Evolutionary conservation across 2,113 vertebrate genomes (phyloP), one percentile per base, ranked within the genome.

Genomic region (Hippocampus mohnikei): DNA sequence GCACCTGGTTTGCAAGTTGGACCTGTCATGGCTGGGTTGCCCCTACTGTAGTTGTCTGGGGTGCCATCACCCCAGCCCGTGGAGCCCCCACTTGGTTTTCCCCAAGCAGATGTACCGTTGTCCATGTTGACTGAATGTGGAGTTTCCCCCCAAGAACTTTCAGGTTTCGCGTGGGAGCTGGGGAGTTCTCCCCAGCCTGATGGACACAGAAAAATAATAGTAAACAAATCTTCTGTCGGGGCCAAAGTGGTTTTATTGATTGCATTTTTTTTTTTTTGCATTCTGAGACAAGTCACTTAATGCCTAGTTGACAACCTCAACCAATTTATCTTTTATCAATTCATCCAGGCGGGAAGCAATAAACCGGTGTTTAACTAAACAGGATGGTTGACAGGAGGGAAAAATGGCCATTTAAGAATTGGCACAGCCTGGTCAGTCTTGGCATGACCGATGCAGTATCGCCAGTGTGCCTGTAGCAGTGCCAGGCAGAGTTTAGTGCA

Each of bases 1-100:
- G 65, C 82, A 98, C 96, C 95, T 94, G 95, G 94, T 93, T 98
- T 98, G 93, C 95, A 96, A 89, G 96, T 91, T 90, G 94, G 91
- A 83, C 95, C 88, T 87, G 93, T 89, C 88, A 95, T 88, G 41
- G 95, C 89, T 69, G 88, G 84, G 1, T 89, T 92, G 81, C 93
- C 91, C 90, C 96, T 93, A 87, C 94, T 88, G 0, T 95, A 98
- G 2, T 90, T 86, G 87, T 98, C 96, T 0, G 92, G 66, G 81
- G 93, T 92, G 71, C 87, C 91, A 29, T 96, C 95, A 72, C 91
- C 94, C 96, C 96, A 98, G 33, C 94, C 91, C 7, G 94, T 93
- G 75, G 94, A 95, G 46, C 93, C 91, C 13, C 94, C 93, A 37
- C 85, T 92, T 53, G 95, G 91, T 76, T 97, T 98, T 67, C 94